Conservation (phyloP, 1,140 invertebrate genomes). For the Schlechtendalia chinensis region DNA sequence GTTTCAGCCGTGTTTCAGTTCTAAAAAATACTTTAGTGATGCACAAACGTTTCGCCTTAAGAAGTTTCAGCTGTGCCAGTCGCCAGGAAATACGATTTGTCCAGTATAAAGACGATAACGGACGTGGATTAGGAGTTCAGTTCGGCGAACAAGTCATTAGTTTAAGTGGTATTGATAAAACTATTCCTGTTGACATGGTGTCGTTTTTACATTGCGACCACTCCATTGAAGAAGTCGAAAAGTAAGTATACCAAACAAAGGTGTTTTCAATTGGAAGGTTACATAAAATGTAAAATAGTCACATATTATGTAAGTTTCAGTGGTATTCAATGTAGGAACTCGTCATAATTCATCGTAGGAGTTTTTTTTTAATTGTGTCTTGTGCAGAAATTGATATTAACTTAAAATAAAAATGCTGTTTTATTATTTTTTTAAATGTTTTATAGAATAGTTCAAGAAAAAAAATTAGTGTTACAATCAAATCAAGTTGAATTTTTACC, state of each 20-base stretch:
- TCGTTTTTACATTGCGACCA: slow-evolving; percentile 60
- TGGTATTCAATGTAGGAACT: too few species aligned
- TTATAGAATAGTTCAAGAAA: slow-evolving; percentile 61
- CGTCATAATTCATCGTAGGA: too few species aligned
- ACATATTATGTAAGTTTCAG: too few species aligned
- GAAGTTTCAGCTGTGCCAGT: not conserved
- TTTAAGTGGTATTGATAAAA: slow-evolving; percentile 61
- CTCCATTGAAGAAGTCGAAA: slow-evolving; percentile 7
- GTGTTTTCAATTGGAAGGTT: too few species aligned
- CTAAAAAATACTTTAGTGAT: not conserved
- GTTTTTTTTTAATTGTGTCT: too few species aligned
- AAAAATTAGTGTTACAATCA: slow-evolving; percentile 59
- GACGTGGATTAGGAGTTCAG: slow-evolving; percentile 62
- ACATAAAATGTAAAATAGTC: too few species aligned
- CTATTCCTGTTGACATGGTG: slow-evolving; percentile 62
- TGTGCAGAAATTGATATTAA: too few species aligned
- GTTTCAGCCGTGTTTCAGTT: not conserved
- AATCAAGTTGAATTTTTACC: slow-evolving; percentile 63
- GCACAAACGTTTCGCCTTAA: not conserved
- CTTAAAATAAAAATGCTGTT: not conserved
- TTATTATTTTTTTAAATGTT: too few species aligned
- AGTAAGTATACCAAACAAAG: not conserved
- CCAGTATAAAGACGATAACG: slow-evolving; percentile 51
- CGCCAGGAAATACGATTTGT: slow-evolving; percentile 19
- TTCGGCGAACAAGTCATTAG: slow-evolving; percentile 63